Base-by-base conservation (phyloP, 1,140 invertebrate species). In the Pteromalus puparum region DNA sequence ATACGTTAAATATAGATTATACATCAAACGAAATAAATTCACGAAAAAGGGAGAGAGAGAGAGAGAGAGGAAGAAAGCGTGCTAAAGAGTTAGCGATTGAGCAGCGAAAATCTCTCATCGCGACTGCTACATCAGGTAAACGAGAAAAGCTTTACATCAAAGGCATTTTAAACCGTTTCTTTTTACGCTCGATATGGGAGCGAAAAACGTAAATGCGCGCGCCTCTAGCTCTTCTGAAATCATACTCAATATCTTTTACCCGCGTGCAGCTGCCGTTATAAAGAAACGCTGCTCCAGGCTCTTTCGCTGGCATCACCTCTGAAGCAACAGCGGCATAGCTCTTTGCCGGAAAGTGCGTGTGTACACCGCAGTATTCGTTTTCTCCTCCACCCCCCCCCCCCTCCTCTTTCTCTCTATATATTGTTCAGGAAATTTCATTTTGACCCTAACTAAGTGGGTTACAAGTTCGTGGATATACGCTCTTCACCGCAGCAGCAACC, bases 171-270 rank as follows among this genome's bases (percentile, higher is more conserved):
- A 74, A 38, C 13, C 28, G 10, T 74, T 26, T 26, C 7, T 13
- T 72, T 72, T 81, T 18, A 81, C 2, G 18, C 34, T 28, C 12
- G 24, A 53, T n/a, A n/a, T 74, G 13, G 46, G 7, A 67, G 70
- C 30, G 61, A 53, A 81, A 81, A 81, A 46, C 13, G 28, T 61
- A 21, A 81, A 72, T 73, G n/a, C 28, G 26, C 18, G n/a, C 28
- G 26, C 18, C 26, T 53, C 13, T 30, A 30, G 1, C 30, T 53
- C 48, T 53, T 53, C 13, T 53, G 48, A 61, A 61, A 18, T 15
- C 18, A 61, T 30, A 4, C 21, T 61, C 48, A 53, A 53, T 53
- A 53, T 53, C 13, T 18, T 21, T 61, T 61, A 61, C 5, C 18
- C 18, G 5, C 15, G 5, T 61, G 18, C 15, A 4, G 12, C 18